phyloP scores from a whole-genome alignment of 1,140 invertebrate species.

The Penaeus indicus region DNA sequence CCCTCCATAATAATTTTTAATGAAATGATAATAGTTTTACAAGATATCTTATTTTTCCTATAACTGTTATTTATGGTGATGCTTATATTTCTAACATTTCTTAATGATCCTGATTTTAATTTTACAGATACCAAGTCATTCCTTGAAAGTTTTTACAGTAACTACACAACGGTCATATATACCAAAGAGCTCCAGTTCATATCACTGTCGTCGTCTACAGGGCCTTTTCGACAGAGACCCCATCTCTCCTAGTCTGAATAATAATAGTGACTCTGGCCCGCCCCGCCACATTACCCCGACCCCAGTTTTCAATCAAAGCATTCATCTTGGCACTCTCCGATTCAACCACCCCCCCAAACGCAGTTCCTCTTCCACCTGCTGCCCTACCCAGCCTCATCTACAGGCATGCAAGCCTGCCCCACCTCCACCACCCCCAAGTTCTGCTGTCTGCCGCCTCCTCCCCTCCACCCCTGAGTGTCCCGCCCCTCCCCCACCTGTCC shows the following conservation, averaged over 20 bases:
- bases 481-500: constrained; percentile 43
- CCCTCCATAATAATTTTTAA: too few relatives aligned
- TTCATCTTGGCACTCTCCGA: constrained; percentile 45
- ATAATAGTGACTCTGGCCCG: constrained; percentile 32
- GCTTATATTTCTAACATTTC: not conserved
- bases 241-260: constrained; percentile 7
- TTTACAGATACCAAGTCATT: constrained; percentile 86
- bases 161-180: constrained; percentile 87
- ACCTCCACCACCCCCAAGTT: constrained; percentile 15
- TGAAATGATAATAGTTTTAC: not conserved
- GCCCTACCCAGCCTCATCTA: not conserved
- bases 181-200: constrained; percentile 52
- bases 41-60: too few relatives aligned
- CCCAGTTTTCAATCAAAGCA: constrained; percentile 38
- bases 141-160: constrained; percentile 90
- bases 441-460: not conserved
- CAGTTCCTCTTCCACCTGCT: constrained; percentile 15
- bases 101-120: not conserved
- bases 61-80: too few relatives aligned
- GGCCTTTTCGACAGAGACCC: not conserved
- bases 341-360: constrained; percentile 43
- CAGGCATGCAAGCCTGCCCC: constrained; percentile 24
- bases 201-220: constrained; percentile 35
- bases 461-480: constrained; percentile 52
- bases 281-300: constrained; percentile 43